Percentiles rank a stretch among this genome's conserved stretches.
phyloP scores from a whole-genome alignment of 2,888 invertebrate genomes.

The Nomada flava region DNA sequence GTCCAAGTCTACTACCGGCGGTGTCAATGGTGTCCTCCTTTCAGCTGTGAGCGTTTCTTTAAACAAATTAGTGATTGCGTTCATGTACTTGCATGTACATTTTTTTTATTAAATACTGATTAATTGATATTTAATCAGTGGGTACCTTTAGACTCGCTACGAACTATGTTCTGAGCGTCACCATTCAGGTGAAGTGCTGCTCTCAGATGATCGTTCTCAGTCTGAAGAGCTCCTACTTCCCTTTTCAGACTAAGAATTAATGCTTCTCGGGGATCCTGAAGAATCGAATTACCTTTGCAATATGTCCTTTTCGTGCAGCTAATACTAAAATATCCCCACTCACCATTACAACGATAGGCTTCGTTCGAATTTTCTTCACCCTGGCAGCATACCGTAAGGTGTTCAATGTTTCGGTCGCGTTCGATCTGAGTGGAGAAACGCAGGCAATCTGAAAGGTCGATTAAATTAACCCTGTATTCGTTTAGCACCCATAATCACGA shows the following conservation, averaged over 20 bases:
- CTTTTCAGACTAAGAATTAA: slow-evolving; percentile 94
- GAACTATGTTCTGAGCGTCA: slow-evolving; percentile 81
- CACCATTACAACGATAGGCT: slow-evolving; percentile 97
- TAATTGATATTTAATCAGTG: neutral
- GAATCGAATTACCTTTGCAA: slow-evolving; percentile 1
- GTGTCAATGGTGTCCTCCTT: slow-evolving; percentile 83
- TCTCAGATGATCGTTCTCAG: slow-evolving; percentile 95
- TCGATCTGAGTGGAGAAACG: slow-evolving; percentile 94
- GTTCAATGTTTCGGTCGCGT: slow-evolving; percentile 94
- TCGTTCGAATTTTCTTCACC: slow-evolving; percentile 96
- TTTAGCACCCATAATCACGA: no score
- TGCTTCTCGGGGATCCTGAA: slow-evolving; percentile 95
- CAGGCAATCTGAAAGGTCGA: slow-evolving; percentile 92
- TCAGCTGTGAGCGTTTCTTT: slow-evolving; percentile 69
- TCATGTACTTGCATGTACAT: no score
- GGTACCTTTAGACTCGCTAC: slow-evolving; percentile 74
- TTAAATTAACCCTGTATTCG: no score
- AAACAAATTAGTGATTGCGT: neutral
- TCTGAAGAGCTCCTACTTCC: slow-evolving; percentile 93
- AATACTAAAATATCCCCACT: slow-evolving; percentile 74
- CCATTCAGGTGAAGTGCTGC: slow-evolving; percentile 89
- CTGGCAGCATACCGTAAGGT: slow-evolving; percentile 96
- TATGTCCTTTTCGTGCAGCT: neutral
- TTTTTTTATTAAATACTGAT: neutral
- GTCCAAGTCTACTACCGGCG: slow-evolving; percentile 89